phyloP scores from a whole-genome alignment of 2,113 vertebrate genomes.

The Chaetodon auriga region DNA sequence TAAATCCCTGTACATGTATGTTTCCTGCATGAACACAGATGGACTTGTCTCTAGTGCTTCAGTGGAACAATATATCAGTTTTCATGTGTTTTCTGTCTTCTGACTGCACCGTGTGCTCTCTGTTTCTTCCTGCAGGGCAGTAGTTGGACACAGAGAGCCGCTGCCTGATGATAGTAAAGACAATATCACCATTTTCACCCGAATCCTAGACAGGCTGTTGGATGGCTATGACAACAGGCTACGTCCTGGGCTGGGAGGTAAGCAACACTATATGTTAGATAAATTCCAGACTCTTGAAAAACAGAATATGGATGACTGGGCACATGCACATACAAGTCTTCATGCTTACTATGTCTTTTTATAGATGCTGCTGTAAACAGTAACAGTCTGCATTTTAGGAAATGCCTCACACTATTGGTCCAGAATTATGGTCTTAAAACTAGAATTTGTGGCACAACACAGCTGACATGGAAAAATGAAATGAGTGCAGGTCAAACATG shows the following conservation, averaged over 20 bases:
- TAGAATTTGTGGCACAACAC: too few species aligned
- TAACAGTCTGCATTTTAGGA: too few species aligned
- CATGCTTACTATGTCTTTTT: background rate
- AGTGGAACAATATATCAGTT: background rate
- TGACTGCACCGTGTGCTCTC: slow-evolving; percentile 33
- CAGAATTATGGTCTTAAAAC: too few species aligned
- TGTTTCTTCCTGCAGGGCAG: slow-evolving; percentile 75
- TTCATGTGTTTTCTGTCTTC: slow-evolving; percentile 11
- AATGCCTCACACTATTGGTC: too few species aligned
- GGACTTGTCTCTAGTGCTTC: background rate
- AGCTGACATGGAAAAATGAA: background rate
- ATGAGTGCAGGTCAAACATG: too few species aligned
- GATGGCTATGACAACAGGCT: slow-evolving; percentile 98
- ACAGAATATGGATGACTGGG: background rate
- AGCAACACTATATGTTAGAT: slow-evolving; percentile 12
- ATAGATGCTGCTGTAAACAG: background rate
- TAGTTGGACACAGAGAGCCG: slow-evolving; percentile 84
- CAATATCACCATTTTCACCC: slow-evolving; percentile 98
- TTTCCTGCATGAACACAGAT: slow-evolving; percentile 4
- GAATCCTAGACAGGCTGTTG: slow-evolving; percentile 95
- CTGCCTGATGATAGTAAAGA: slow-evolving; percentile 93
- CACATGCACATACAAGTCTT: background rate
- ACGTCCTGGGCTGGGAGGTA: slow-evolving; percentile 90
- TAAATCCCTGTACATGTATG: background rate
- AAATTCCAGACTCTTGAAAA: background rate